These are phyloP conservation scores for Drosophila truncata DNA, from an alignment of 1,140 invertebrate species.

Conservation along the genomic window DNA sequence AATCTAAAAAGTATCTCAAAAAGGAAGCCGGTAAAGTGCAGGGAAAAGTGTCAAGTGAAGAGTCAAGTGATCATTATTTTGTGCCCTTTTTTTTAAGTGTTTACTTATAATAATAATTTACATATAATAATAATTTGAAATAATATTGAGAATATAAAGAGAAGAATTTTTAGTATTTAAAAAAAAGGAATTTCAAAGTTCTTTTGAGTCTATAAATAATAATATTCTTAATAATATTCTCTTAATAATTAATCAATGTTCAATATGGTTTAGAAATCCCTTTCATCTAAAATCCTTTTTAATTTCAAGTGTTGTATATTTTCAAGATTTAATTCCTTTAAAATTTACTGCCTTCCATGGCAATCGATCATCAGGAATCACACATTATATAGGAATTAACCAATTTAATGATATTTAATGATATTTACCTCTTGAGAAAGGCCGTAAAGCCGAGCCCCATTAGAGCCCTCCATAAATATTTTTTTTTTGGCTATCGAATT, in stretches of 20 bases:
- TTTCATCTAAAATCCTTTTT: neutral
- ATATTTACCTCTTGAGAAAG: too few relatives aligned
- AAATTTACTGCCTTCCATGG: neutral
- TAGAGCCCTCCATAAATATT: too few relatives aligned
- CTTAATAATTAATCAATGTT: too few relatives aligned
- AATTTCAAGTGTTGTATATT: neutral
- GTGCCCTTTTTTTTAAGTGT: neutral
- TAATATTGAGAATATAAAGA: too few relatives aligned
- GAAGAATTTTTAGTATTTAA: neutral
- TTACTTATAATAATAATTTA: too few relatives aligned
- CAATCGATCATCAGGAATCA: neutral
- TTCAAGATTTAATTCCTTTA: neutral
- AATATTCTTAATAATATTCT: too few relatives aligned
- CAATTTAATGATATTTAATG: neutral
- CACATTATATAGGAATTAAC: conserved; percentile 18
- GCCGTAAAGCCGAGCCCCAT: too few relatives aligned
- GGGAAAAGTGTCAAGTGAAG: neutral
- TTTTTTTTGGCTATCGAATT: conserved; percentile 26
- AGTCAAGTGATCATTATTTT: neutral
- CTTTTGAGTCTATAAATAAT: too few relatives aligned
- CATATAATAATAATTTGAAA: too few relatives aligned
- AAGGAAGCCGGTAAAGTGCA: neutral
- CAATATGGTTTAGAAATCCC: too few relatives aligned
- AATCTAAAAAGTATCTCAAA: conserved; percentile 67
- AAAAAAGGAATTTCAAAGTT: too few relatives aligned